Percentiles rank a stretch among this genome's conserved stretches.
Evolutionary conservation across 2,113 vertebrate species (phyloP).

Genomic region (Cheilinus undulatus): DNA sequence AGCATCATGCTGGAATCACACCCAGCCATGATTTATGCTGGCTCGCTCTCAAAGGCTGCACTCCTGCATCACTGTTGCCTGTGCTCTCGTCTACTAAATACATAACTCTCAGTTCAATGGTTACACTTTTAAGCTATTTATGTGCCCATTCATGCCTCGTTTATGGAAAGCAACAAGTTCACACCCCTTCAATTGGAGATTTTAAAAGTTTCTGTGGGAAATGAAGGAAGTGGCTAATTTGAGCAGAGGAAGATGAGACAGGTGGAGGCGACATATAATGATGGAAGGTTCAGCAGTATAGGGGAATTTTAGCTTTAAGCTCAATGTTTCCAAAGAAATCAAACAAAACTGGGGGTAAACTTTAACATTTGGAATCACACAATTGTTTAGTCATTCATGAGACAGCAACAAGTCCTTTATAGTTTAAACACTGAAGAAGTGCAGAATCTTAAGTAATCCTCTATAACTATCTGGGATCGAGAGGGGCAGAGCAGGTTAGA

Average conservation of each 20-base stretch:
- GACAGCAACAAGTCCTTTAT: slow-evolving; percentile 5
- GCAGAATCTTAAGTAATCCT: slow-evolving; percentile 12
- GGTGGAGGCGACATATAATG: no score
- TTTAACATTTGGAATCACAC: slow-evolving; percentile 23
- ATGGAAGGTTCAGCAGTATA: background rate
- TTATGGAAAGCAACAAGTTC: slow-evolving; percentile 56
- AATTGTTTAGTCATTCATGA: slow-evolving; percentile 29
- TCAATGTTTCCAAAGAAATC: slow-evolving; percentile 12
- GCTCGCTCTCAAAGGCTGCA: slow-evolving; percentile 20
- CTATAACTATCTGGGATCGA: slow-evolving; percentile 26
- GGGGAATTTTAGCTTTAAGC: slow-evolving; percentile 24
- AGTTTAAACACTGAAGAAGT: background rate
- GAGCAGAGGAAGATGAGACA: slow-evolving; percentile 30
- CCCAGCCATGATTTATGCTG: slow-evolving; percentile 39
- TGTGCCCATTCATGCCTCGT: slow-evolving; percentile 39
- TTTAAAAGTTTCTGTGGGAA: slow-evolving; percentile 48
- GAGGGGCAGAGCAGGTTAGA: no score
- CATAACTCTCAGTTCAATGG: slow-evolving; percentile 41
- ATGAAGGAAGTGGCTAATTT: slow-evolving; percentile 58
- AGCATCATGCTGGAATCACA: slow-evolving; percentile 29
- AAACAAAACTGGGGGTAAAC: slow-evolving; percentile 25
- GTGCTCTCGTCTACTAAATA: slow-evolving; percentile 38
- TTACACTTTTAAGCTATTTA: slow-evolving; percentile 48
- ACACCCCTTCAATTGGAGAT: slow-evolving; percentile 21
- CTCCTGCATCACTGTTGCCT: slow-evolving; percentile 11